A percentile compares a stretch with the other conserved stretches of the same genome.
These are phyloP conservation scores for Folsomia manolachei DNA, from an alignment of 2,888 invertebrate genomes.

Conservation along the genomic window DNA sequence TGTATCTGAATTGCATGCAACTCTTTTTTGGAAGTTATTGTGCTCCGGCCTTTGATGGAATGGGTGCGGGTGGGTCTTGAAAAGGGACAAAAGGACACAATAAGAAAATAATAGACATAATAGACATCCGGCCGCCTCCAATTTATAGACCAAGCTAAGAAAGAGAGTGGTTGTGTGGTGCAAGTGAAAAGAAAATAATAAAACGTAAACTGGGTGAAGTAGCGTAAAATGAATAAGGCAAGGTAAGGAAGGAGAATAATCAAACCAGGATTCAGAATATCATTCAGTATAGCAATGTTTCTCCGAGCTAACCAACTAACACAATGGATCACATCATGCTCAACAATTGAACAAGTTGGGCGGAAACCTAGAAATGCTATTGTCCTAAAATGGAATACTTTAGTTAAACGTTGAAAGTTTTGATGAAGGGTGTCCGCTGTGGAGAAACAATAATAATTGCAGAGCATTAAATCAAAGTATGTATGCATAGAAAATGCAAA, in stretches of 20 bases:
- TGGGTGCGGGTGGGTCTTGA: not conserved
- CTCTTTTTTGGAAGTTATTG: not conserved
- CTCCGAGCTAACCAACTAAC: not conserved
- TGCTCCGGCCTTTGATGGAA: too few relatives aligned
- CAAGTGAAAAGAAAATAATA: not conserved
- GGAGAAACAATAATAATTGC: not conserved
- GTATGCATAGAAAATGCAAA: not conserved
- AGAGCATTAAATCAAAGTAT: not conserved
- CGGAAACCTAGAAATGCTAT: not conserved
- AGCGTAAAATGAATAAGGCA: too few relatives aligned
- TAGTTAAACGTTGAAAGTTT: not conserved
- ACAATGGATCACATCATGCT: not conserved
- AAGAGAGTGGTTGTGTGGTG: not conserved
- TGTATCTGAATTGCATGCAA: too few relatives aligned
- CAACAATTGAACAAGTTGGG: not conserved
- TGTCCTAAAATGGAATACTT: not conserved
- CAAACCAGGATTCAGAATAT: too few relatives aligned
- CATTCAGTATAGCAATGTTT: too few relatives aligned
- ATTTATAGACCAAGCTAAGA: not conserved
- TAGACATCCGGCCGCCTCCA: not conserved
- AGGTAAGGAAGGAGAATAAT: too few relatives aligned
- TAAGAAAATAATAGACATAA: not conserved
- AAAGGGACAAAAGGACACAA: not conserved
- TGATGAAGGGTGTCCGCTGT: not conserved
- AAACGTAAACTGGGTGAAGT: too few relatives aligned